Evolutionary conservation across 1,140 invertebrate genomes (phyloP), one percentile per base, ranked within the genome.

Genomic region (Physella acuta): DNA sequence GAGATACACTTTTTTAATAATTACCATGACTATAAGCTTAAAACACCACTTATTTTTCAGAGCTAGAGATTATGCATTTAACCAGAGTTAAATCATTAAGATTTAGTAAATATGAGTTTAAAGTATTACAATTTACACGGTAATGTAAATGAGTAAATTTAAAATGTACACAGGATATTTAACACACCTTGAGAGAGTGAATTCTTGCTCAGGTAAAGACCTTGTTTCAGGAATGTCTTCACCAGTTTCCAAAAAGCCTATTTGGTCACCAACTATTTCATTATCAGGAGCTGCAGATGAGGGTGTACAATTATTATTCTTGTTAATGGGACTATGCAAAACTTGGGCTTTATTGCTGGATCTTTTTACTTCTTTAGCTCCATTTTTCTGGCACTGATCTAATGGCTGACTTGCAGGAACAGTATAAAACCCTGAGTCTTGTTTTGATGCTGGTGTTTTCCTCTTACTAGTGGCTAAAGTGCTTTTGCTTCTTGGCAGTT

Each of bases 401-500:
- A 30, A n/a, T 39, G 8, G 24, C 26, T 62, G 3, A 44, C 28
- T 34, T 14, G 14, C 33, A 36, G 24, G 17, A 1, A 39, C 1
- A 56, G 8, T n/a, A n/a, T n/a, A n/a, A n/a, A n/a, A n/a, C n/a
- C n/a, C 11, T 55, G 51, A n/a, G 11, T 56, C 39, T 24, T 8
- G 4, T 31, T 16, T n/a, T 31, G 3, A 4, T 56, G 4, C 33
- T 28, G 51, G 1, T 0, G n/a, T n/a, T 3, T 34, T 56, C 1
- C 8, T 17, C 0, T 28, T 20, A 34, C 5, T 4, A 17, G 1
- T 16, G 26, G 33, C 17, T 34, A 17, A 52, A 28, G 20, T 56
- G 8, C 36, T 55, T 55, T n/a, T 66, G 0, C 68, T 67, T 60
- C 71, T 74, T 26, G 74, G 73, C 30, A 76, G 55, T 28, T 63